phyloP scores from a whole-genome alignment of 2,888 invertebrate species.

The Agriopis leucophaearia region DNA sequence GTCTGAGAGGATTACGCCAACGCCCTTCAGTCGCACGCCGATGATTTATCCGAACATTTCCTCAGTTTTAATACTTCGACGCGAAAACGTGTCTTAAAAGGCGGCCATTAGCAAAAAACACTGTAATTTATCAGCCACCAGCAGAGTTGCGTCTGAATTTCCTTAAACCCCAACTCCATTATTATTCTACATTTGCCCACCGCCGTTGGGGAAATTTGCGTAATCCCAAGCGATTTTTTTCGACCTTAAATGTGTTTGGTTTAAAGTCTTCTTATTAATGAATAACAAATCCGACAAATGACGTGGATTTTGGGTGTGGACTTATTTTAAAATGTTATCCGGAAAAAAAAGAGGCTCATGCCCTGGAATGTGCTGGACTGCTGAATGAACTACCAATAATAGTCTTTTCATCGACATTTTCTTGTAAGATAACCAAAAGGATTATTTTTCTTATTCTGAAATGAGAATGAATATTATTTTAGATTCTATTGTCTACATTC shows the following conservation, averaged over 20 bases:
- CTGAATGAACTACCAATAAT: too few relatives aligned
- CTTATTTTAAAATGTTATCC: not conserved
- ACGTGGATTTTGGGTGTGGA: not conserved
- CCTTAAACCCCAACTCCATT: conserved; percentile 71
- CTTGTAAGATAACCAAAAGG: not conserved
- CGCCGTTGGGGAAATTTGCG: conserved; percentile 70
- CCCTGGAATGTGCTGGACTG: not conserved
- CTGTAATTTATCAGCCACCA: conserved; percentile 79
- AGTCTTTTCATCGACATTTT: too few relatives aligned
- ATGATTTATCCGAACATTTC: conserved; percentile 43
- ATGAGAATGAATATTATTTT: too few relatives aligned
- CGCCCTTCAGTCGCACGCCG: conserved; percentile 30
- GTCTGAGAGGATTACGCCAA: conserved; percentile 17
- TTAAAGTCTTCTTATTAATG: conserved; percentile 28
- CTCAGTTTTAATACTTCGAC: conserved; percentile 54
- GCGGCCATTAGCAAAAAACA: conserved; percentile 76
- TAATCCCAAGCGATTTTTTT: conserved; percentile 71
- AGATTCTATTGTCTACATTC: too few relatives aligned
- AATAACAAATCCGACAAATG: conserved; percentile 8
- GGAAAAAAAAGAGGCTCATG: not conserved
- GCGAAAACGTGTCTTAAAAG: conserved; percentile 60
- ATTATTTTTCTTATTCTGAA: too few relatives aligned
- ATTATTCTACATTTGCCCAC: conserved; percentile 75
- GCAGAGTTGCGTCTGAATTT: conserved; percentile 66
- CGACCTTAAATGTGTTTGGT: conserved; percentile 42